Percentiles rank a stretch among this genome's conserved stretches.
Conservation (phyloP, 2,797 vertebrate genomes). For the Glossophaga mutica region DNA sequence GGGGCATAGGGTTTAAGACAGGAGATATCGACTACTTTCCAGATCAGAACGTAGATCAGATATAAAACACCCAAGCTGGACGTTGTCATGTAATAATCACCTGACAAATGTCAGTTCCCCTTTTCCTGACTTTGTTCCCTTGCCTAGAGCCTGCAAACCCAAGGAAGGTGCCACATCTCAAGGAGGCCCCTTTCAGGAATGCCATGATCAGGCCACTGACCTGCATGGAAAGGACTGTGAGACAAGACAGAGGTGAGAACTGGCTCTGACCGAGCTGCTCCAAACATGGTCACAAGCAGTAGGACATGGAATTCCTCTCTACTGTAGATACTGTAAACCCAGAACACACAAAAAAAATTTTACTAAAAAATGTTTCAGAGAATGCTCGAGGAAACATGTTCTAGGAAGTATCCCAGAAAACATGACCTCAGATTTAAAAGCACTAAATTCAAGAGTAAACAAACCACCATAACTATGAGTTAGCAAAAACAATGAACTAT, state of each 20-base stretch:
- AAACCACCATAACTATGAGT: neutral
- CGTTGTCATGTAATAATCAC: neutral
- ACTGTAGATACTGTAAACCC: neutral
- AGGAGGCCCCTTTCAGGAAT: neutral
- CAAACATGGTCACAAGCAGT: neutral
- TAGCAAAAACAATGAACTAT: neutral
- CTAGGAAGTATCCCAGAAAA: neutral
- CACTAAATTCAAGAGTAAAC: neutral
- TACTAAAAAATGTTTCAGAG: neutral
- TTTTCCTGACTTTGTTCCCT: neutral
- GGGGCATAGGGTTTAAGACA: neutral
- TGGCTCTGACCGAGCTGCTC: neutral
- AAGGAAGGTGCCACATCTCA: neutral
- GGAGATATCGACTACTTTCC: neutral
- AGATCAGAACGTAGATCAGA: neutral
- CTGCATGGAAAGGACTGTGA: neutral
- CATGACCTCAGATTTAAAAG: neutral
- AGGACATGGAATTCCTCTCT: neutral
- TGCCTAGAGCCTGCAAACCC: neutral
- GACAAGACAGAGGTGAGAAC: neutral
- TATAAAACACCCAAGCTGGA: neutral
- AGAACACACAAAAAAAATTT: neutral
- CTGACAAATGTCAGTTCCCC: neutral
- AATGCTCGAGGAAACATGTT: neutral
- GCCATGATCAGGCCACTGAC: neutral